Conservation (phyloP, 2,797 vertebrate species). For the Enteromius afrohamiltoni region DNA sequence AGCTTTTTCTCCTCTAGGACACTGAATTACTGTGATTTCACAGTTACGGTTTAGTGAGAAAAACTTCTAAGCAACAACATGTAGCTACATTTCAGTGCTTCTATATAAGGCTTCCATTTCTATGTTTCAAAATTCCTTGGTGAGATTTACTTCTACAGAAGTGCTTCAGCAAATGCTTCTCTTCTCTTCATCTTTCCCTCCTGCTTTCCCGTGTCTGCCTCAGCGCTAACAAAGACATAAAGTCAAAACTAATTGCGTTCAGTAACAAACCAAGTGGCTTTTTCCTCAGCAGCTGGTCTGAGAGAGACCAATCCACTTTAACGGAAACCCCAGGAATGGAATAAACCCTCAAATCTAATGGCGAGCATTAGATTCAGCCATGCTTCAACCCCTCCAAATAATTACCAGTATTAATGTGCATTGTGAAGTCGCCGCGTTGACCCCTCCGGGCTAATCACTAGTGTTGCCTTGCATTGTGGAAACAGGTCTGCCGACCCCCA, state of each 20-base stretch:
- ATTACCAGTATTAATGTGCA: slow-evolving; percentile 62
- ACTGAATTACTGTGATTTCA: not conserved
- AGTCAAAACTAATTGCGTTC: slow-evolving; percentile 58
- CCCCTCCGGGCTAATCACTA: slow-evolving; percentile 61
- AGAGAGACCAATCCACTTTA: slow-evolving; percentile 50
- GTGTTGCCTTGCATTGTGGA: slow-evolving; percentile 55
- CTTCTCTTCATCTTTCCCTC: slow-evolving; percentile 13
- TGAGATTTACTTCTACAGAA: slow-evolving; percentile 20
- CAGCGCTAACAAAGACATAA: slow-evolving; percentile 45
- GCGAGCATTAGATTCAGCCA: slow-evolving; percentile 39
- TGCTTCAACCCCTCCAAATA: slow-evolving; percentile 60
- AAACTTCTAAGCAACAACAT: slow-evolving; percentile 24
- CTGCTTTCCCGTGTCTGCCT: slow-evolving; percentile 6
- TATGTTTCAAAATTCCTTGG: slow-evolving; percentile 10
- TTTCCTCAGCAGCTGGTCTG: slow-evolving; percentile 52
- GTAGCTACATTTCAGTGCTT: not conserved
- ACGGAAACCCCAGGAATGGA: slow-evolving; percentile 43
- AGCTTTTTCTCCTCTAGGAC: not conserved
- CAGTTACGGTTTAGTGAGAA: not conserved
- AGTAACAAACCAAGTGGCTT: slow-evolving; percentile 38
- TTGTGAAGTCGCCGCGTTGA: slow-evolving; percentile 55
- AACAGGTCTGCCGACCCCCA: slow-evolving; percentile 52
- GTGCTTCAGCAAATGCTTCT: not conserved
- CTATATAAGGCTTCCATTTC: not conserved
- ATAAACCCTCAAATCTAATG: slow-evolving; percentile 45